Evolutionary conservation across 2,797 vertebrate species (phyloP), one percentile per base, ranked within the genome.

Genomic region (Myioborus miniatus): DNA sequence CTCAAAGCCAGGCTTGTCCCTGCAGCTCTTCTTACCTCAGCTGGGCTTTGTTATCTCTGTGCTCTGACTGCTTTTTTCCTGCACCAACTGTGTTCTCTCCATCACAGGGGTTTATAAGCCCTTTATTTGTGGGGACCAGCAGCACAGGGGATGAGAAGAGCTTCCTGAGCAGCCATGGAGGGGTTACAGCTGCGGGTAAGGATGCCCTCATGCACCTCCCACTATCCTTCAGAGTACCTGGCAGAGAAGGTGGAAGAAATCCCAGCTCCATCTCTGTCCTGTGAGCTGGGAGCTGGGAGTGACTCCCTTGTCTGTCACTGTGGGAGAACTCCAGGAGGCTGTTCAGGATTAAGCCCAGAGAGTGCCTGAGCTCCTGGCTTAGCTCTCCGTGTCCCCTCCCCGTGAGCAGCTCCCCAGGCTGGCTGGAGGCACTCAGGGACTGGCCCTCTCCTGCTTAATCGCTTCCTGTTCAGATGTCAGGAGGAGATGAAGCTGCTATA

Each of bases 401-500:
- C 18, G 14, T 0, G 1, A 60, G 46, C 36, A 75, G 53, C 53
- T 65, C 44, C 12, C 0, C 0, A 49, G 27, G 63, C 39, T 6
- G 30, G 59, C 58, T 29, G 56, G 58, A 69, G 63, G 27, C 74
- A 36, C 17, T 4, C 47, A 3, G 92, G 37, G 83, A 9, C 86
- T 21, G 77, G 27, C 65, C 58, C 29, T 69, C 72, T 37, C 34
- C 50, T 6, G 49, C 68, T 87, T 97, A 96, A 96, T 96, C 94
- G 3, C 68, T 87, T 88, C 79, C 86, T 76, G 81, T 34, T 83
- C 77, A 62, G 80, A 87, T 89, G 90, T 84, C 90, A 76, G 86
- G 56, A 95, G 82, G 84, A 94, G 97, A 97, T 96, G 92, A 96
- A 94, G 76, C 37, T 13, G 67, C 93, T 94, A 97, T 95, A 96